These are phyloP conservation scores for Cryptotis parvus DNA, from an alignment of 2,113 vertebrate species.

Conservation along the genomic window DNA sequence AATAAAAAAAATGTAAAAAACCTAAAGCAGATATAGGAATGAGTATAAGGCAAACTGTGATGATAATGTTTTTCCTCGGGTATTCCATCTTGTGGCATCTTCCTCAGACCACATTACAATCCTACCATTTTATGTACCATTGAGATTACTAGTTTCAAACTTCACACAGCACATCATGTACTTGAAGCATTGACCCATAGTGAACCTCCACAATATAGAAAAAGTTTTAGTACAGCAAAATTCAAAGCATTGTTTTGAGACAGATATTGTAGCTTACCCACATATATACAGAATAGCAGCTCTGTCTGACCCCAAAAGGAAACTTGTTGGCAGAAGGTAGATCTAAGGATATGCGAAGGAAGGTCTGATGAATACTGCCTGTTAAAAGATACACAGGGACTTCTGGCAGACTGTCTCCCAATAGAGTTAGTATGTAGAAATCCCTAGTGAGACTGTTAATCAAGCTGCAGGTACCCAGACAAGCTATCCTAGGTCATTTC, in stretches of 20 bases:
- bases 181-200: conserved; percentile 56
- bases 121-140: conserved; percentile 63
- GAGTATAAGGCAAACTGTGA: conserved; percentile 29
- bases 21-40: background rate
- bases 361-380: too few relatives aligned
- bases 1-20: too few relatives aligned
- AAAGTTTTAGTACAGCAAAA: conserved; percentile 35
- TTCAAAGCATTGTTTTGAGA: conserved; percentile 23
- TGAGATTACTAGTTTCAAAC: conserved; percentile 70
- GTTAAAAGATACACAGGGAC: too few relatives aligned
- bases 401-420: too few relatives aligned
- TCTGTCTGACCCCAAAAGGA: conserved; percentile 2
- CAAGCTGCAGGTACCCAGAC: too few relatives aligned
- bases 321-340: too few relatives aligned
- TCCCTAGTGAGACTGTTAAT: too few relatives aligned
- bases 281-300: conserved; percentile 17
- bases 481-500: too few relatives aligned
- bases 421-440: too few relatives aligned
- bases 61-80: conserved; percentile 45
- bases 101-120: conserved; percentile 69
- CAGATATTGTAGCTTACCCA: conserved; percentile 11
- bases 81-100: conserved; percentile 60
- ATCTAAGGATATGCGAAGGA: too few relatives aligned
- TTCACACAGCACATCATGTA: conserved; percentile 65
- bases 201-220: conserved; percentile 50